A percentile compares a stretch with the other conserved stretches of the same genome.
Evolutionary conservation across 1,140 invertebrate species (phyloP).

Genomic region (Dryas iulia): DNA sequence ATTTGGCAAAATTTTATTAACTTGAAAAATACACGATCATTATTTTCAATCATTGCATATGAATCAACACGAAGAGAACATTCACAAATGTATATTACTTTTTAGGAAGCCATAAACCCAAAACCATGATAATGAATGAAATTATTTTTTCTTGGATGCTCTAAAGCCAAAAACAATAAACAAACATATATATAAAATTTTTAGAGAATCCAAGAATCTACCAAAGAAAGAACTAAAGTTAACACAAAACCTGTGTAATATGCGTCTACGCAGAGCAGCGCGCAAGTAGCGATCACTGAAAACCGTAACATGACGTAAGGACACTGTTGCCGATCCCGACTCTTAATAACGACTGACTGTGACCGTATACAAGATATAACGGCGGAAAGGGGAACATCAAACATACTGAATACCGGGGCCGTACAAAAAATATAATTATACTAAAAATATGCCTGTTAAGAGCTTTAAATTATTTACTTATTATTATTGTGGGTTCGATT

Average conservation of each 20-base stretch:
- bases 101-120: conserved; percentile 21
- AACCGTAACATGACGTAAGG: conserved; percentile 33
- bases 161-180: too few relatives aligned
- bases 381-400: background rate
- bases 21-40: too few relatives aligned
- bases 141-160: background rate
- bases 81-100: conserved; percentile 37
- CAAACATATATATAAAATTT: background rate
- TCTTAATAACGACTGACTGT: background rate
- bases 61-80: conserved; percentile 9
- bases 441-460: background rate
- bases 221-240: conserved; percentile 25
- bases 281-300: conserved; percentile 36
- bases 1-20: too few relatives aligned
- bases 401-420: background rate
- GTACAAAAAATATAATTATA: background rate
- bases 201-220: conserved; percentile 18
- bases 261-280: conserved; percentile 38
- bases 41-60: background rate
- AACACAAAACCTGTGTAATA: conserved; percentile 41
- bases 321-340: background rate
- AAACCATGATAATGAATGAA: background rate
- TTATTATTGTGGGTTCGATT: too few relatives aligned
- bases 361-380: background rate
- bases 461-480: background rate